These are phyloP conservation scores for Vesta saturnalis DNA, from an alignment of 2,888 invertebrate genomes.

Conservation along the genomic window DNA sequence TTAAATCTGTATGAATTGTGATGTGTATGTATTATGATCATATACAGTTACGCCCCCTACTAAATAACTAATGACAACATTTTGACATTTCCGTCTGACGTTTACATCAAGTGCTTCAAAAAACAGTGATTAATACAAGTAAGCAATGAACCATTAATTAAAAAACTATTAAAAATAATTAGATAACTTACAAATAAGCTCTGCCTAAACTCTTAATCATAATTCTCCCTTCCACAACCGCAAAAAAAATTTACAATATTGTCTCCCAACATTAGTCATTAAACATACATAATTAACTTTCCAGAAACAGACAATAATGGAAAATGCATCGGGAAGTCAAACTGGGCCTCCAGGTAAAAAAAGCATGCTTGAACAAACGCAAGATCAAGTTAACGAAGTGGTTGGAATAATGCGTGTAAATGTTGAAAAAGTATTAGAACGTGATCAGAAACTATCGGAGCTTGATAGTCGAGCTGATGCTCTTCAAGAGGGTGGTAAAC, in stretches of 20 bases:
- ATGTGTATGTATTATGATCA: too few relatives aligned
- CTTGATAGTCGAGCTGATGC: slow-evolving; percentile 96
- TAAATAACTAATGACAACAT: too few relatives aligned
- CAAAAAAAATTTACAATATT: not conserved
- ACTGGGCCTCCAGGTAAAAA: slow-evolving; percentile 32
- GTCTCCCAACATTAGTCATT: not conserved
- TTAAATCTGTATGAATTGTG: too few relatives aligned
- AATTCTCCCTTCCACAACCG: not conserved
- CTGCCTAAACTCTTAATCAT: not conserved
- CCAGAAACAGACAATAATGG: slow-evolving; percentile 32
- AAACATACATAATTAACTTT: not conserved
- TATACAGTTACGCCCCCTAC: not conserved
- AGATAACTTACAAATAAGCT: too few relatives aligned
- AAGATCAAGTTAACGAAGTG: slow-evolving; percentile 70
- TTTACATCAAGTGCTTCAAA: not conserved
- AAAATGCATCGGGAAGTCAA: slow-evolving; percentile 41
- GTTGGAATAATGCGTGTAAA: slow-evolving; percentile 96
- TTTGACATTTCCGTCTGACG: not conserved
- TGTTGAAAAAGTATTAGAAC: slow-evolving; percentile 94
- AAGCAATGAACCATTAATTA: not conserved
- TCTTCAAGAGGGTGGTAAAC: slow-evolving; percentile 92
- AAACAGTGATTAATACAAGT: not conserved
- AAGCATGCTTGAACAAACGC: slow-evolving; percentile 57
- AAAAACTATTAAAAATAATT: too few relatives aligned
- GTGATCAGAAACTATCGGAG: slow-evolving; percentile 95